Conservation (phyloP, 2,113 vertebrate species). For the Octodon degus region DNA sequence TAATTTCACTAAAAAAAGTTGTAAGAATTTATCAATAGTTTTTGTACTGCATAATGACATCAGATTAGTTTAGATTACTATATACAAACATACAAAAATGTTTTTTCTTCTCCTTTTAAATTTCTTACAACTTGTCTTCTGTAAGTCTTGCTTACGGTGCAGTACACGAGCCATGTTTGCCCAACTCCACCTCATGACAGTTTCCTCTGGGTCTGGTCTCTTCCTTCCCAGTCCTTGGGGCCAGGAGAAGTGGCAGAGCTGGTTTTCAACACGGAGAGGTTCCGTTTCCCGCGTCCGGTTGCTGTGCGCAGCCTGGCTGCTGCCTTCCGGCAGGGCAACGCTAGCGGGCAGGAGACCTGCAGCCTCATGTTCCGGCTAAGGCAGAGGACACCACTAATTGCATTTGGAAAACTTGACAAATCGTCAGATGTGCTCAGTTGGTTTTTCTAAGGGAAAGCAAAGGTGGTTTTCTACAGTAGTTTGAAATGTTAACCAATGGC, state of each 20-base stretch:
- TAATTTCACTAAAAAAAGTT: no score
- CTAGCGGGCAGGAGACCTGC: neutral
- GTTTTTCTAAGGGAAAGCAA: constrained; percentile 60
- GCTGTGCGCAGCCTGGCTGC: neutral
- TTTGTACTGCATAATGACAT: no score
- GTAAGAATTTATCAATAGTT: no score
- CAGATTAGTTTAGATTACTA: no score
- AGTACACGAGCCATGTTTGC: neutral
- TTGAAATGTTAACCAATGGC: constrained; percentile 69
- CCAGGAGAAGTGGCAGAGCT: constrained; percentile 22
- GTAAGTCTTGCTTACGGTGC: neutral
- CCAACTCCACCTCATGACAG: neutral
- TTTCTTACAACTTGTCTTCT: neutral
- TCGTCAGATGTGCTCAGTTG: constrained; percentile 39
- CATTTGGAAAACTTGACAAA: constrained; percentile 31
- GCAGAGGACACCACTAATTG: neutral
- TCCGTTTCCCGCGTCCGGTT: neutral
- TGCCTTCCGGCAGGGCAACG: neutral
- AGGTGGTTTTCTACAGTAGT: constrained; percentile 39
- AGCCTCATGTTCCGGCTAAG: constrained; percentile 1
- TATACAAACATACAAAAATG: no score
- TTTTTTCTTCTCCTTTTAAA: no score
- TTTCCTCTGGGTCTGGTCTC: neutral
- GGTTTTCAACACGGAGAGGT: neutral
- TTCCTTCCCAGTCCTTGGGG: neutral